A percentile compares a stretch with the other conserved stretches of the same genome.
These are phyloP conservation scores for Vicugna pacos DNA, from an alignment of 2,113 vertebrate genomes.

Conservation along the genomic window DNA sequence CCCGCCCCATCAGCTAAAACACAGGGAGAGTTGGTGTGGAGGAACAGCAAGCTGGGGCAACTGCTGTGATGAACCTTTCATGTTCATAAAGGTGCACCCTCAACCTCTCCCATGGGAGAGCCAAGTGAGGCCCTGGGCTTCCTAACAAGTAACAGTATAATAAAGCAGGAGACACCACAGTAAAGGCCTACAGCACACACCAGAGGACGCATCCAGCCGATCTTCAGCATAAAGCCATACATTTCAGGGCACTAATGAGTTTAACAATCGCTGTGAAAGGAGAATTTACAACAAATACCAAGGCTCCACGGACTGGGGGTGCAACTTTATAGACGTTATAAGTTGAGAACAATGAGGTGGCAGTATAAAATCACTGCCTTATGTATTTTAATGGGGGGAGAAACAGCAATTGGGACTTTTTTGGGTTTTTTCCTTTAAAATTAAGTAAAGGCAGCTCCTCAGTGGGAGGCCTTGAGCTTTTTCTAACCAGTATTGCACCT, in stretches of 20 bases:
- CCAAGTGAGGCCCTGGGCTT: constrained; percentile 73
- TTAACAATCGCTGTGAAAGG: constrained; percentile 85
- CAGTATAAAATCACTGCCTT: constrained; percentile 8
- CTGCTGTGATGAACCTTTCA: constrained; percentile 69
- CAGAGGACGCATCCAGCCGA: constrained; percentile 82
- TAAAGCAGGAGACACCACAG: constrained; percentile 82
- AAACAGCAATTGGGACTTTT: constrained; percentile 43
- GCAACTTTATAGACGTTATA: constrained; percentile 87
- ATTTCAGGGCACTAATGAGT: constrained; percentile 82
- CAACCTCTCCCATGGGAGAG: constrained; percentile 83
- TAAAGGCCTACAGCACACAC: constrained; percentile 86
- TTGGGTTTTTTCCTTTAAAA: not conserved
- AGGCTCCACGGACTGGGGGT: constrained; percentile 85
- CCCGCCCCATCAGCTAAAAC: constrained; percentile 74
- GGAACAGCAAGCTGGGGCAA: not conserved
- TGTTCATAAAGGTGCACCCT: constrained; percentile 88
- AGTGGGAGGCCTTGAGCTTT: constrained; percentile 79
- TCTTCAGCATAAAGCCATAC: constrained; percentile 86
- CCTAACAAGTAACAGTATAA: constrained; percentile 84
- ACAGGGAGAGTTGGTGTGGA: constrained; percentile 50
- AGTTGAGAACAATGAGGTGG: not conserved
- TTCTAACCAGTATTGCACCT: constrained; percentile 93
- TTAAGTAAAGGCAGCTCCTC: constrained; percentile 72
- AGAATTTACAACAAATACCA: constrained; percentile 85
- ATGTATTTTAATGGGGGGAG: constrained; percentile 46